Base-by-base conservation (phyloP, 2,888 invertebrate genomes). In the Mechanitis messenoides region DNA sequence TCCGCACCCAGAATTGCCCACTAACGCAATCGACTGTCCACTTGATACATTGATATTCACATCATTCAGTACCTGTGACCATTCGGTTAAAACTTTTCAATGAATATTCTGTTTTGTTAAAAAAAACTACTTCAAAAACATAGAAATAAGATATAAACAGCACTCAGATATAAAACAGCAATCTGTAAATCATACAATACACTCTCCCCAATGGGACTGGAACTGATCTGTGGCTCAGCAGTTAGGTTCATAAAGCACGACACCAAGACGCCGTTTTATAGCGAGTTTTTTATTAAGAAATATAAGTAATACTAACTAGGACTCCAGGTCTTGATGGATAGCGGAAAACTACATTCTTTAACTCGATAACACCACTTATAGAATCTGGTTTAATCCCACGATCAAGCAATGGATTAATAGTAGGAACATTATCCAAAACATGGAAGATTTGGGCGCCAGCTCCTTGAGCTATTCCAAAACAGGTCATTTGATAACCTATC, bases 301-400 rank as follows among this genome's bases (percentile, higher is more conserved):
- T 47, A n/a, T 53, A 69, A 46, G 11, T 6, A 59, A 53, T 64
- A 80, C 89, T 87, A 80, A 95, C 94, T 74, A 93, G 91, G 42
- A 95, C 93, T 72, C 94, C 93, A 20, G 92, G 90, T 67, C 97
- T 91, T 0, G 95, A 93, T 1, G 97, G 97, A 83, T 97, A 97
- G 59, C 92, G 90, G 80, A 97, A 97, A 45, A 92, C 86, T 0
- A 97, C 93, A 73, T 95, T 87, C 67, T 91, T 91, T 70, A 97
- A 92, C 64, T 91, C 90, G 63, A 96, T 92, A 63, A 92, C 91
- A 0, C 94, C 95, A 58, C 90, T 80, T 12, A 93, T 78, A 11
- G 83, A 74, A 0, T 79, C 74, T 0, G 92, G 92, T 65, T 83
- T 87, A 11, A 89, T 73, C 1, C 96, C 96, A 2, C 79, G 85